Evolutionary conservation across 2,888 invertebrate genomes (phyloP).

Genomic region (Idaea dimidiata): DNA sequence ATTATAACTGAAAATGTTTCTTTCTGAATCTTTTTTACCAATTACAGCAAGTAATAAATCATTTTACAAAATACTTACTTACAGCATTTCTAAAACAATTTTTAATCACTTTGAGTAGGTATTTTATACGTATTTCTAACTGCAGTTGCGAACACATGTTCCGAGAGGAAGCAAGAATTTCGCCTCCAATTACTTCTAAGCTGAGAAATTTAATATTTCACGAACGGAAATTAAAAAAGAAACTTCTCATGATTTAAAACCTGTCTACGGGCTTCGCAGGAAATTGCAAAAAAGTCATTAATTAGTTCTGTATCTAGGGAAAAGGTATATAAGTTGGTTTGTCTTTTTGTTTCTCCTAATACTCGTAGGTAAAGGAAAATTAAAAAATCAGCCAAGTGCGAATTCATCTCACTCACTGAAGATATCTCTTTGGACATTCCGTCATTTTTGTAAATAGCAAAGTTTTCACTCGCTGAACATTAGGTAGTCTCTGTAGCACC

Average conservation of each 20-base stretch:
- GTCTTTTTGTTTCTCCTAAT: background rate
- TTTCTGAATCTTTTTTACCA: too few relatives aligned
- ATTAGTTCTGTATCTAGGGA: background rate
- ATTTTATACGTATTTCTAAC: background rate
- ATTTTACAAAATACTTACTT: background rate
- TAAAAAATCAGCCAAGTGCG: background rate
- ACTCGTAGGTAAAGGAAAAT: background rate
- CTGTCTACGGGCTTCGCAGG: background rate
- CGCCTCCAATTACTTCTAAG: background rate
- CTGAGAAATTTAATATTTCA: slow-evolving; percentile 1
- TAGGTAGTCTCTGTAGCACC: too few relatives aligned
- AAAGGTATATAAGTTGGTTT: background rate
- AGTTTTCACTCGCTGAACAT: too few relatives aligned
- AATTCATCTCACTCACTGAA: too few relatives aligned
- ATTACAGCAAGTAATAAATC: background rate
- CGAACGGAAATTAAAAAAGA: background rate
- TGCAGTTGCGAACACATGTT: background rate
- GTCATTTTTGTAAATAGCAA: too few relatives aligned
- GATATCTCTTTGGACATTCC: too few relatives aligned
- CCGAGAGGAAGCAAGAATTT: background rate
- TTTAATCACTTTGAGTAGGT: background rate
- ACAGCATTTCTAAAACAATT: background rate
- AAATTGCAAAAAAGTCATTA: slow-evolving; percentile 1
- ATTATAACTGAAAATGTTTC: too few relatives aligned
- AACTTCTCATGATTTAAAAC: background rate